Evolutionary conservation across 2,113 vertebrate genomes (phyloP), one percentile per base, ranked within the genome.

Genomic region (Cynocephalus volans): DNA sequence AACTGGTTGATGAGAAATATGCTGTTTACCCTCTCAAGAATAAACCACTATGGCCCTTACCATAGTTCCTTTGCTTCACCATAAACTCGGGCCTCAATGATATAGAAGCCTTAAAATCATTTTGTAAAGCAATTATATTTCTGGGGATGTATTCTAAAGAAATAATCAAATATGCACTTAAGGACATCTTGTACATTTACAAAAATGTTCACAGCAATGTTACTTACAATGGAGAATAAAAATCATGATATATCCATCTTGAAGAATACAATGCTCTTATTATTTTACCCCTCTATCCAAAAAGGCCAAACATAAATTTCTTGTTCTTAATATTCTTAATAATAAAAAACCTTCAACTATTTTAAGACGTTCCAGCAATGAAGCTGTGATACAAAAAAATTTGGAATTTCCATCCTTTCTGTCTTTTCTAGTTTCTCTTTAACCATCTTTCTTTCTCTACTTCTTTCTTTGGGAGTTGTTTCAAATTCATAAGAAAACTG

Each of bases 221-320:
- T 50, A 69, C 54, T 48, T 77, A 36, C 13, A 64, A 41, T 3
- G 50, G 45, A 31, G 58, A 0, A 24, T 62, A 87, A n/a, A 79
- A 84, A 48, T 67, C 31, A 54, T n/a, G 31, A 8, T 87, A 52
- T 23, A 77, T 52, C 7, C 17, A 65, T 15, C 41, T 54, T 52
- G 73, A 67, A 87, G 67, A 90, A 60, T 36, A 83, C 0, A 18
- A 21, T 10, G 0, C n/a, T 90, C 23, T 58, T 77, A 88, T 33
- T 48, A 90, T 3, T 86, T 84, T 75, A 77, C 15, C 1, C 1
- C 14, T 45, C 33, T 31, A 54, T 1, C 26, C 6, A 45, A 8
- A 95, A 81, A 72, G 62, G 19, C 80, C 19, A 86, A 82, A 76
- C 52, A 80, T 60, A 85, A 67, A 86, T 81, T 73, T 56, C 58